Percentiles rank a stretch among this genome's conserved stretches.
Conservation (phyloP, 2,888 invertebrate species). For the Neria commutata region DNA sequence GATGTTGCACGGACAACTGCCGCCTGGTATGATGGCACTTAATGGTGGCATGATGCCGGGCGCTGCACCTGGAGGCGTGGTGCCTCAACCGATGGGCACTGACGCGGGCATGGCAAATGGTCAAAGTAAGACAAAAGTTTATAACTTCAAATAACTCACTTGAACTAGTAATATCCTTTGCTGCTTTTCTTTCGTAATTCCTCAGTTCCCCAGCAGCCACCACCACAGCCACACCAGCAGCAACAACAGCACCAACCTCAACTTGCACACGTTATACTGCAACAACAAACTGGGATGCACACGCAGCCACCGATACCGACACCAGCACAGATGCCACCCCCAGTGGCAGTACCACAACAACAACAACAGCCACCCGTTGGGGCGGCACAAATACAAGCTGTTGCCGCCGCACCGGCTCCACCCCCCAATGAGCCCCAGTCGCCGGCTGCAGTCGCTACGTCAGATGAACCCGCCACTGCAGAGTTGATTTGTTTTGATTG, state of each 20-base stretch:
- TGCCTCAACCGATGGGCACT: neutral
- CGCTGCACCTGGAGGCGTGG: conserved; percentile 26
- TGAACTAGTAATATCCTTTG: neutral
- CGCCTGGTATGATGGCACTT: conserved; percentile 42
- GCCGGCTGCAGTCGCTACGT: conserved; percentile 41
- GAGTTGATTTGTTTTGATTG: conserved; percentile 85
- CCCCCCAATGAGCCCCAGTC: conserved; percentile 58
- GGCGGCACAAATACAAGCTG: conserved; percentile 47
- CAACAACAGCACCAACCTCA: conserved; percentile 31
- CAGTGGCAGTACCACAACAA: conserved; percentile 28
- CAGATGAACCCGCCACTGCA: conserved; percentile 69
- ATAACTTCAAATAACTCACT: neutral
- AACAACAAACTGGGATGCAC: conserved; percentile 38
- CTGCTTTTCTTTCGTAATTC: too few relatives aligned
- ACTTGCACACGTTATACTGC: conserved; percentile 40
- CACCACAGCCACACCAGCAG: conserved; percentile 27
- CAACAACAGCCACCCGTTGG: conserved; percentile 28
- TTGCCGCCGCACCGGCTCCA: conserved; percentile 50
- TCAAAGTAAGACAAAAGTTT: neutral
- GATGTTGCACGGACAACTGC: conserved; percentile 37
- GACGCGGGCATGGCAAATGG: neutral
- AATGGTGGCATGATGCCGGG: conserved; percentile 22
- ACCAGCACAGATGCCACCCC: conserved; percentile 30
- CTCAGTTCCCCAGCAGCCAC: conserved; percentile 16
- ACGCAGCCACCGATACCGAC: conserved; percentile 36